These are phyloP conservation scores for Parambassis ranga DNA, from an alignment of 2,797 vertebrate species.

Conservation along the genomic window DNA sequence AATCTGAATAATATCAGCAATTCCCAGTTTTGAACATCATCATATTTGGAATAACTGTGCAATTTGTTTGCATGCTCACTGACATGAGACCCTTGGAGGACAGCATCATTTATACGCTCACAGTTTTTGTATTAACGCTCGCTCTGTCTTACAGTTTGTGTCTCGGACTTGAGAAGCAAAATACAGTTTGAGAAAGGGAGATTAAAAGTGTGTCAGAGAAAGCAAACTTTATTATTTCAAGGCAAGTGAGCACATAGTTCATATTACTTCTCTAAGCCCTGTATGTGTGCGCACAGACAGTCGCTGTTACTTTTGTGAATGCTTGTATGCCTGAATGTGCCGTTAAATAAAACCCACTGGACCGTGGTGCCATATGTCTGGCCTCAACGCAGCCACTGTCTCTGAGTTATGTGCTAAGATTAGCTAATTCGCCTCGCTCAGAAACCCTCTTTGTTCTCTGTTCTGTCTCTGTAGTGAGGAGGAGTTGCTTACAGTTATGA, in stretches of 20 bases:
- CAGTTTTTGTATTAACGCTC: too few species aligned
- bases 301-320: slow-evolving; percentile 9
- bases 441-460: slow-evolving; percentile 36
- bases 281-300: neutral
- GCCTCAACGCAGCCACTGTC: slow-evolving; percentile 25
- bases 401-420: slow-evolving; percentile 47
- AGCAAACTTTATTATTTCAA: slow-evolving; percentile 25
- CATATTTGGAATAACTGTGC: too few species aligned
- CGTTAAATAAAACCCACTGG: slow-evolving; percentile 54
- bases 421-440: slow-evolving; percentile 33
- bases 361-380: slow-evolving; percentile 42
- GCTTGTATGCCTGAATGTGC: slow-evolving; percentile 8
- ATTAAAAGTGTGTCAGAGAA: slow-evolving; percentile 8
- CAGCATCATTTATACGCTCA: too few species aligned
- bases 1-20: too few species aligned
- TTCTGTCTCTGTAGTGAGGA: slow-evolving; percentile 29
- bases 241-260: slow-evolving; percentile 11
- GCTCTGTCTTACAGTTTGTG: too few species aligned
- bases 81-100: too few species aligned
- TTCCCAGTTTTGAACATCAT: too few species aligned
- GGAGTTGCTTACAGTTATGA: too few species aligned
- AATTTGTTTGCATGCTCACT: too few species aligned
- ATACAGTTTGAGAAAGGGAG: neutral
- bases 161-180: neutral
- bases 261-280: slow-evolving; percentile 5